Evolutionary conservation across 2,113 vertebrate genomes (phyloP), one percentile per base, ranked within the genome.

Genomic region (Gadus macrocephalus): DNA sequence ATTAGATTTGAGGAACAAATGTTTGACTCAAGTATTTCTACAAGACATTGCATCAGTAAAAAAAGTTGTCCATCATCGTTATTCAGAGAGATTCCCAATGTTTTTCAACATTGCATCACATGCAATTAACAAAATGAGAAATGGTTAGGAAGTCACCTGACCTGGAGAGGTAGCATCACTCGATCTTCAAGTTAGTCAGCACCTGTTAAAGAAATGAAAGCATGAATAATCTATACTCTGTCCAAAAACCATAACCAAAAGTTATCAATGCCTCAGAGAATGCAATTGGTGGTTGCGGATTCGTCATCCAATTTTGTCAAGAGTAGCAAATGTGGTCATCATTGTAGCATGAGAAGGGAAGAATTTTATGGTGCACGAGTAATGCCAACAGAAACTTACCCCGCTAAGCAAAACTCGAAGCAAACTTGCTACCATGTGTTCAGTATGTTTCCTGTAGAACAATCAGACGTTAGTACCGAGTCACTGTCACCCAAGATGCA

Each of bases 11-110:
- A 9, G 42, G 1, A 35, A 1, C 11, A 49, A 12, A 9, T 49
- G 8, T 14, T 14, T 9, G 2, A 9, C 42, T 9, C 42, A 49
- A 49, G 7, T 49, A 14, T 7, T 49, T 49, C 8, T 25, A 0
- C 11, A 2, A 1, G 19, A 70, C 68, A 92, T 94, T 89, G 93
- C 84, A 90, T 96, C 95, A 96, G 94, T 53, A 16, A 25, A 16
- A 16, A 78, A 81, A 84, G 61, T 60, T 66, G 0, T 93, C 93
- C 86, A 86, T 94, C 95, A 95, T 60, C 70, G 72, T 91, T 82
- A 85, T 84, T 96, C 95, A 94, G 95, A 96, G 94, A 97, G 95
- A 96, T 96, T 96, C 95, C 95, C 95, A 95, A 88, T 94, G 92
- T 83, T 79, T 83, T 76, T 64, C 79, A 77, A 83, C 78, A 62